Base-by-base conservation (phyloP, 2,797 vertebrate species). In the Amphiprion clarkii region DNA sequence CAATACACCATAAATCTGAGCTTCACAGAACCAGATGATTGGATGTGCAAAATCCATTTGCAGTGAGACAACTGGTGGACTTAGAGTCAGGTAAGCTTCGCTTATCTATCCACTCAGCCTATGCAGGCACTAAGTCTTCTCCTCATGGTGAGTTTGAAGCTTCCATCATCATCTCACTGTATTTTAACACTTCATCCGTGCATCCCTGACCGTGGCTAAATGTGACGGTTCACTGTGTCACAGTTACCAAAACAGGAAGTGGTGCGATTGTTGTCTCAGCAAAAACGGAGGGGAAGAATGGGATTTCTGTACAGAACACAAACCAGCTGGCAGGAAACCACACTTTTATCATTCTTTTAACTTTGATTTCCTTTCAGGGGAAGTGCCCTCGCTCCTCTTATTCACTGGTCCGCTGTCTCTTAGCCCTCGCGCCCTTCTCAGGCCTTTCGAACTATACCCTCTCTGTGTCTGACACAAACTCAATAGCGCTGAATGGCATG, bases 321-420 rank as follows among this genome's bases (percentile, higher is more conserved):
- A 84, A 86, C 74, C 95, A 96, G 94, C 95, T 95, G 95, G 90
- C 94, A 96, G 96, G 95, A 96, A 95, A 94, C 89, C 68, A 52
- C 87, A 84, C 93, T 89, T 92, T 90, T 92, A 95, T 95, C 88
- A 91, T 93, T 92, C 90, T 93, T 92, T 92, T 88, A 90, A 90
- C 85, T 88, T 94, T 93, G 93, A 94, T 95, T 96, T 96, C 95
- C 95, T 94, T 94, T 93, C 89, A 67, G 56, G 90, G 91, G 91
- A 95, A 90, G 89, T 84, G 81, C 85, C 88, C 83, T 91, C 70
- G 42, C 76, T 87, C 80, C 79, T 76, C 79, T 87, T 76, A 11
- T 39, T 83, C 53, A 4, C 85, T 81, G 27, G 33, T 71, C 79
- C 42, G 27, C 78, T 81, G 81, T 75, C 75, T 81, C 78, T 75